phyloP scores from a whole-genome alignment of 1,140 invertebrate species.

The Eupristina koningsbergeri region DNA sequence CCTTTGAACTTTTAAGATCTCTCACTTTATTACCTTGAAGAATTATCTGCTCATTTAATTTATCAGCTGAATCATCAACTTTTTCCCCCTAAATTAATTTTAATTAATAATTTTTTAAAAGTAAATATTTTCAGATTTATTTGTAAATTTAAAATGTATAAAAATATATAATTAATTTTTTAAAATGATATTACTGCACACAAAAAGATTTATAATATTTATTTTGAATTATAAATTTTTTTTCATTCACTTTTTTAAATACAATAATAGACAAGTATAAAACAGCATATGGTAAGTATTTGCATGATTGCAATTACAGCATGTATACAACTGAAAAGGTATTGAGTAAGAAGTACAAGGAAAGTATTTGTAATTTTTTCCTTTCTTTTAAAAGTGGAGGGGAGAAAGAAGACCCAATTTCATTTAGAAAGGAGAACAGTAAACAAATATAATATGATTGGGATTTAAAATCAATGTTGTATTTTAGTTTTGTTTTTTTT shows the following conservation, averaged over 20 bases:
- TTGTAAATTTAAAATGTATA: not conserved
- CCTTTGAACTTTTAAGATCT: conserved; percentile 74
- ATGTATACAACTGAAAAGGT: not conserved
- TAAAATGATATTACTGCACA: not conserved
- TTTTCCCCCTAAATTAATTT: not conserved
- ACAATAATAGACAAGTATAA: too few relatives aligned
- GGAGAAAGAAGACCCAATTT: not conserved
- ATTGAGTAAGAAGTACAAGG: conserved; percentile 16
- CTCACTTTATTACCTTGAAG: conserved; percentile 60
- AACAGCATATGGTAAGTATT: too few relatives aligned
- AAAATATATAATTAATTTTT: too few relatives aligned
- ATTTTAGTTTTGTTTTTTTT: not conserved
- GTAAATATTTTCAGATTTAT: not conserved
- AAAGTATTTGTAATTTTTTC: conserved; percentile 11
- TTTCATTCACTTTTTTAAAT: too few relatives aligned
- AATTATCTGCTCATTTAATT: conserved; percentile 47
- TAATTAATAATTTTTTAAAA: not conserved
- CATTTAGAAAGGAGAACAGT: not conserved
- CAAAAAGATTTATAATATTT: too few relatives aligned
- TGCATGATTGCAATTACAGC: not conserved
- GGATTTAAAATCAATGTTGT: not conserved
- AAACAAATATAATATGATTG: too few relatives aligned
- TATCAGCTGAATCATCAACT: not conserved
- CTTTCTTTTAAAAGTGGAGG: not conserved
- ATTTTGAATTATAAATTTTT: too few relatives aligned